Evolutionary conservation across 2,113 vertebrate genomes (phyloP), one percentile per base, ranked within the genome.

Genomic region (Rhizomys pruinosus): DNA sequence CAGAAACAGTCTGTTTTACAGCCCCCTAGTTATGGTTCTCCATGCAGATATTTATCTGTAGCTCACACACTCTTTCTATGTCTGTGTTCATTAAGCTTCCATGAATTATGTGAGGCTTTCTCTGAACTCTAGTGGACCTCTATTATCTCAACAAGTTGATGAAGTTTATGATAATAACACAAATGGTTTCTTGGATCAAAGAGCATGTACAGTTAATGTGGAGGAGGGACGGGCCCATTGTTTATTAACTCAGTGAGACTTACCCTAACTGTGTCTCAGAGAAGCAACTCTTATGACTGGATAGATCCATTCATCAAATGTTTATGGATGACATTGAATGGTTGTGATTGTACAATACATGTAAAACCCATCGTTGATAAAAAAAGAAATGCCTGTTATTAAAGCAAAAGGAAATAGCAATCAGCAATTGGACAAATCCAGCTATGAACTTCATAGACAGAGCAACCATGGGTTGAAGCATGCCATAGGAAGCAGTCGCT

Each of bases 341-440:
- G 87, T 86, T 96, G 57, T 95, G 89, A 94, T 82, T 93, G 87
- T 63, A 8, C 55, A 82, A 37, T 92, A n/a, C 89, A 42, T 85
- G 89, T 93, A 96, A 95, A 93, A 87, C 68, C 59, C 37, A 95
- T 95, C 94, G 84, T 39, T 93, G 68, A 69, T 23, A 61, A 87
- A 95, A 77, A 92, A 95, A 84, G 68, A 92, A 95, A 72, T 85
- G 80, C 82, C 91, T 94, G 85, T 92, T 94, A 97, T 87, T 95
- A 93, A 93, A 94, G 87, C 80, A 91, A 96, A 72, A 71, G 94
- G 64, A 80, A 91, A 91, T 73, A 93, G 63, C 80, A 91, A 91
- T 94, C 95, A 96, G 89, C 87, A 95, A 66, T 86, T 94, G 91
- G 94, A 96, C 85, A 97, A 95, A 96, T 87, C 95, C 92, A 97